phyloP scores from a whole-genome alignment of 1,140 invertebrate species.

The Macrocentrus cingulum region DNA sequence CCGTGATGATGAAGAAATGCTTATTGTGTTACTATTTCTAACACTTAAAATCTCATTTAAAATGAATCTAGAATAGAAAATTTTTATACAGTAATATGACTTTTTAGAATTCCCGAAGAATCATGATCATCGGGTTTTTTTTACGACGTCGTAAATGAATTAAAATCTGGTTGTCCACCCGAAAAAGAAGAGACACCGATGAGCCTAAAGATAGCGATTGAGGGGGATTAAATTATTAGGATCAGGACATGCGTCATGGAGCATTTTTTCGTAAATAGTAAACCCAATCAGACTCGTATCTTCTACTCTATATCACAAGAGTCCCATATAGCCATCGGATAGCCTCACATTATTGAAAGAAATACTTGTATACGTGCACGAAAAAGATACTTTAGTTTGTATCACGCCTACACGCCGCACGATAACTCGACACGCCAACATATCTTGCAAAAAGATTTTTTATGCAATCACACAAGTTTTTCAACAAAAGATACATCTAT shows the following conservation, averaged over 20 bases:
- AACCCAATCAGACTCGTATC: slow-evolving; percentile 16
- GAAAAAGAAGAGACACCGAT: background rate
- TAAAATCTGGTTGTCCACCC: background rate
- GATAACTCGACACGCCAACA: slow-evolving; percentile 17
- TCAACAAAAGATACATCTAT: background rate
- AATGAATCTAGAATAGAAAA: too few species aligned
- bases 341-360: background rate
- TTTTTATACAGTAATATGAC: too few species aligned
- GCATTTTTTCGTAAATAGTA: slow-evolving; percentile 1
- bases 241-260: slow-evolving; percentile 9
- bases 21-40: too few species aligned
- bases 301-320: slow-evolving; percentile 2
- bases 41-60: too few species aligned
- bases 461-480: background rate
- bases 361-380: slow-evolving; percentile 1
- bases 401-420: slow-evolving; percentile 13
- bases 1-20: too few species aligned
- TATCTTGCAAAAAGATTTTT: background rate
- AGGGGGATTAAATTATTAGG: slow-evolving; percentile 18
- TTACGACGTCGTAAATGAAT: slow-evolving; percentile 16
- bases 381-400: slow-evolving; percentile 7
- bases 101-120: background rate
- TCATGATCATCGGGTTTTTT: slow-evolving; percentile 13
- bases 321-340: slow-evolving; percentile 5
- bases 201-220: slow-evolving; percentile 7